Evolutionary conservation across 2,888 invertebrate species (phyloP), one percentile per base, ranked within the genome.

Genomic region (Elmis aenea): DNA sequence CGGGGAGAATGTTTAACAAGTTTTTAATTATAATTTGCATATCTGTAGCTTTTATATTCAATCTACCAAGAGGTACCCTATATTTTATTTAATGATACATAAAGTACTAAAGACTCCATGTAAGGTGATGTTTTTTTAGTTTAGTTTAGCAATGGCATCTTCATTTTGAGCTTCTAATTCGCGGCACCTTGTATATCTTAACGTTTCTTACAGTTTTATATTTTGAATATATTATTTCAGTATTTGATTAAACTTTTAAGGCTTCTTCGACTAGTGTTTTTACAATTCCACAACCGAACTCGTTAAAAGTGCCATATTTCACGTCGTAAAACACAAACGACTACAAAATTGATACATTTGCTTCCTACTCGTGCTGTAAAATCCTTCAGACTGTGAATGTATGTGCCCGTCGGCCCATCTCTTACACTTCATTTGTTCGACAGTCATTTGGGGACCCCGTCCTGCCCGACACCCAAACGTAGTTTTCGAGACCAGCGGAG

Each of bases 401-500:
- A 55, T 37, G 53, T 48, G 54, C 52, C 55, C 59, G 60, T 58
- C 61, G 54, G 51, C 50, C 52, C 59, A 62, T 64, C 57, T 57
- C 61, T 62, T 57, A 61, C 63, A 63, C 61, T 63, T 65, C 64
- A 63, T 65, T 65, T 64, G 59, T 58, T 58, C 54, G 49, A 48
- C 48, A 58, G 58, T 61, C 57, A 60, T 58, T 59, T 54, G 42
- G 45, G 51, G 33, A 28, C 44, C 22, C 15, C 30, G 42, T 38
- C 45, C 44, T 46, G 47, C 47, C 48, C 46, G 54, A 57, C 55
- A 55, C 52, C 50, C 56, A 50, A 56, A 59, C 53, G 59, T 61
- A 64, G 63, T 65, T 65, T 65, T 65, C 65, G 52, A 51, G 63
- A 59, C 50, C 64, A 63, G 45, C 56, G 63, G 62, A 65, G 64